These are phyloP conservation scores for Charina bottae DNA, from an alignment of 2,113 vertebrate genomes.

Conservation along the genomic window DNA sequence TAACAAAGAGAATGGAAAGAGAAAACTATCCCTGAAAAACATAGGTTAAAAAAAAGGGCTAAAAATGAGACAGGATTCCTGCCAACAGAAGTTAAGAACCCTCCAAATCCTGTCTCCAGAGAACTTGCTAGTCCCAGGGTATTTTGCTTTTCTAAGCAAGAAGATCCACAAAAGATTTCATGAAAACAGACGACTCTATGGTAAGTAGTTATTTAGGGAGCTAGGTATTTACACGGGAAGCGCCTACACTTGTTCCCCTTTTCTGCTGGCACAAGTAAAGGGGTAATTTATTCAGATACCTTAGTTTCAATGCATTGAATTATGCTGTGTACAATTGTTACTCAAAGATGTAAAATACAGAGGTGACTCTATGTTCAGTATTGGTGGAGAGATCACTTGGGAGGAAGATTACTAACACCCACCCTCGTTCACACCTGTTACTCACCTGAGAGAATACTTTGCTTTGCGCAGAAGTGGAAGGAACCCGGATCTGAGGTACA, in stretches of 20 bases:
- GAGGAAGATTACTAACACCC: not conserved
- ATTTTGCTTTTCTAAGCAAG: not conserved
- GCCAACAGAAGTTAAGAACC: not conserved
- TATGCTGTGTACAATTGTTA: not conserved
- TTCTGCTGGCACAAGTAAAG: not conserved
- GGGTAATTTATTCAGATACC: not conserved
- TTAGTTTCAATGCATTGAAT: not conserved
- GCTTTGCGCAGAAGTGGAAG: slow-evolving; percentile 81
- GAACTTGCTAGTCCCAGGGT: not conserved
- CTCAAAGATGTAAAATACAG: not conserved
- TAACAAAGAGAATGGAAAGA: not conserved
- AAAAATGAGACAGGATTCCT: not conserved
- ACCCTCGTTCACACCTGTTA: not conserved
- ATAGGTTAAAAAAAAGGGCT: not conserved
- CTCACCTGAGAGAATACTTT: slow-evolving; percentile 91
- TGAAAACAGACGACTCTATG: not conserved
- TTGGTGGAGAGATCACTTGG: not conserved
- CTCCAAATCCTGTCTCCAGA: not conserved
- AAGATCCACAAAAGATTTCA: not conserved
- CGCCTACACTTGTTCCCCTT: not conserved
- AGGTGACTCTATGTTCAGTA: not conserved
- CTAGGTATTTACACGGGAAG: not conserved
- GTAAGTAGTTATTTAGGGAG: not conserved
- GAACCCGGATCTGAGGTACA: slow-evolving; percentile 88
- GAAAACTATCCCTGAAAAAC: not conserved